Conservation (phyloP, 1,140 invertebrate genomes). For the Vollenhovia emeryi region DNA sequence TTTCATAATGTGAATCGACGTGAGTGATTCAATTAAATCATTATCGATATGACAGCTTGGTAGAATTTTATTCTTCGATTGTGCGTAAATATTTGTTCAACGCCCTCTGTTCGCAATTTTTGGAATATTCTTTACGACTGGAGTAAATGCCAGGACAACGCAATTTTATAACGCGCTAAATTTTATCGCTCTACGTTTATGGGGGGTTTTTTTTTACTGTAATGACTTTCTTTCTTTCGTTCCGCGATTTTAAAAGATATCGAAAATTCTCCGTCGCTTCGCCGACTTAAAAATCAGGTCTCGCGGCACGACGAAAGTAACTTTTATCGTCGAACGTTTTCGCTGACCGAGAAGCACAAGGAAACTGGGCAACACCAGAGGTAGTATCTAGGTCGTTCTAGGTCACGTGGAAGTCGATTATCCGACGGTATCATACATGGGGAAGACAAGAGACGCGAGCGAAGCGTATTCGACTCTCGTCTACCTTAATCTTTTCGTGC, state of each 20-base stretch:
- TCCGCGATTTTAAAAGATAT: slow-evolving; percentile 2
- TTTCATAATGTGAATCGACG: not conserved
- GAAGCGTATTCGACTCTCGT: slow-evolving; percentile 32
- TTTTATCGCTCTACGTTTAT: not conserved
- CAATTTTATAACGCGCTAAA: not conserved
- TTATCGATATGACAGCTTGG: not conserved
- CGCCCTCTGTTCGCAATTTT: not conserved
- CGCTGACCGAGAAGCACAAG: slow-evolving; percentile 51
- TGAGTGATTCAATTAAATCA: not conserved
- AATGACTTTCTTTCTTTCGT: not conserved
- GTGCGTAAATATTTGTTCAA: not conserved
- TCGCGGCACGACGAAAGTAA: slow-evolving; percentile 23
- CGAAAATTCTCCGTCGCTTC: not conserved
- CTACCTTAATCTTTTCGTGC: slow-evolving; percentile 31
- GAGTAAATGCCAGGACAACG: not conserved
- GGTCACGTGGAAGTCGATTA: slow-evolving; percentile 48
- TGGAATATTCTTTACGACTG: not conserved
- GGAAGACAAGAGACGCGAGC: slow-evolving; percentile 9
- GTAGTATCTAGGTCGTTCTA: slow-evolving; percentile 67
- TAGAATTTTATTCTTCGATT: not conserved
- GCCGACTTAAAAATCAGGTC: slow-evolving; percentile 31
- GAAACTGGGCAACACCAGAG: slow-evolving; percentile 58
- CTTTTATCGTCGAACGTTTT: slow-evolving; percentile 37
- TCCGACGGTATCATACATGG: slow-evolving; percentile 26
- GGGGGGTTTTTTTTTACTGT: not conserved